phyloP scores from a whole-genome alignment of 2,113 vertebrate species.

The Thunnus thynnus region DNA sequence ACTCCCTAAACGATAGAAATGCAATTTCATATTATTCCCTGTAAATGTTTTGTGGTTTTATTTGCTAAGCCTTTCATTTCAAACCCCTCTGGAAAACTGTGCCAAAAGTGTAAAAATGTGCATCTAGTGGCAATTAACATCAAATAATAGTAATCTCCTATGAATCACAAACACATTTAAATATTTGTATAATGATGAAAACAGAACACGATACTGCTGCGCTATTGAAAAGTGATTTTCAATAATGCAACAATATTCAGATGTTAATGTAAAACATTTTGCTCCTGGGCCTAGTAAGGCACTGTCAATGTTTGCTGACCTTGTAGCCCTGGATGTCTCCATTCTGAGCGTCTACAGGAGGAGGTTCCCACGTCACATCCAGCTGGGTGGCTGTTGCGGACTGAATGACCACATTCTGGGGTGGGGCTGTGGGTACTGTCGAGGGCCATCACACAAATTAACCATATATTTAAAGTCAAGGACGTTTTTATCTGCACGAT shows the following conservation, averaged over 20 bases:
- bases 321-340: constrained; percentile 99
- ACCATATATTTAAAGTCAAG: not conserved
- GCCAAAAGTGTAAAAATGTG: constrained; percentile 32
- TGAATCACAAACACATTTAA: constrained; percentile 23
- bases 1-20: constrained; percentile 39
- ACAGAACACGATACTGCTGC: not conserved
- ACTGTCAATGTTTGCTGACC: constrained; percentile 72
- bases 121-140: constrained; percentile 56
- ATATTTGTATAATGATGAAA: constrained; percentile 30
- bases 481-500: no score
- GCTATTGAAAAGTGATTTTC: not conserved
- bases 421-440: constrained; percentile 92
- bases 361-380: constrained; percentile 95
- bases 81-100: constrained; percentile 31
- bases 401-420: constrained; percentile 91
- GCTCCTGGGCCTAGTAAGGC: not conserved
- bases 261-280: not conserved
- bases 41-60: constrained; percentile 34
- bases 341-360: constrained; percentile 91
- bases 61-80: constrained; percentile 13
- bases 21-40: constrained; percentile 58
- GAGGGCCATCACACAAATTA: not conserved
- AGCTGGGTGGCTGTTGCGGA: constrained; percentile 93
- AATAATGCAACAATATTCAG: no score
- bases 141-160: constrained; percentile 25